Base-by-base conservation (phyloP, 1,140 invertebrate genomes). In the Drusus annulatus region DNA sequence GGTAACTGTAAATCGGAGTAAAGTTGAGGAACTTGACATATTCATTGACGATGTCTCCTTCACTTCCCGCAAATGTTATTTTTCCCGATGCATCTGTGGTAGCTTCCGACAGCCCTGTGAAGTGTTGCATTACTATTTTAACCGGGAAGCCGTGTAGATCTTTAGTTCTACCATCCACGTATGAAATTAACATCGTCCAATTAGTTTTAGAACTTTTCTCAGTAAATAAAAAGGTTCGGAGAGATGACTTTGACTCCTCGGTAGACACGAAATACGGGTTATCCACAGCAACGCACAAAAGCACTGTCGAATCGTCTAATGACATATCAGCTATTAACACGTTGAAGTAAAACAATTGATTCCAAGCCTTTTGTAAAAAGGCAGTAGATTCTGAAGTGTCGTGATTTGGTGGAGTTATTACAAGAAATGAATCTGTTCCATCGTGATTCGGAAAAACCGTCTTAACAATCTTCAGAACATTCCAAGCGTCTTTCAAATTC, bases 1-100 rank as follows among this genome's bases (percentile, higher is more conserved):
- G 68, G 45, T 65, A 25, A 2, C 25, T 51, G 36, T 82, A 82
- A 31, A 82, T 51, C 31, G 81, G 81, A 36, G 45, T 79, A 50
- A 79, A 82, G 25, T 82, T 82, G 50, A 82, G 56, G 13, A 82
- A 16, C 28, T 36, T 82, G 4, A 78, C 62, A 50, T 76, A 82
- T 71, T 82, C 77, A 16, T 62, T 52, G 7, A 79, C 73, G 7
- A 79, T 65, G 3, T 58, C 50, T 5, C 77, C 81, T 58, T 79
- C 81, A 7, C 36, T 76, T 21, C 78, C 74, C 25, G 51, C 16
- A 58, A 76, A 82, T 36, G 71, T 79, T 0, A 79, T 8, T 52
- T 52, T 76, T 15, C 73, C 77, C 13, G 69, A 19, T 15, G 71
- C 36, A 54, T 82, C 45, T n/a, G 17, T 28, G 8, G 79, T 60